phyloP scores from a whole-genome alignment of 1,140 invertebrate species.

The Theocolax elegans region DNA sequence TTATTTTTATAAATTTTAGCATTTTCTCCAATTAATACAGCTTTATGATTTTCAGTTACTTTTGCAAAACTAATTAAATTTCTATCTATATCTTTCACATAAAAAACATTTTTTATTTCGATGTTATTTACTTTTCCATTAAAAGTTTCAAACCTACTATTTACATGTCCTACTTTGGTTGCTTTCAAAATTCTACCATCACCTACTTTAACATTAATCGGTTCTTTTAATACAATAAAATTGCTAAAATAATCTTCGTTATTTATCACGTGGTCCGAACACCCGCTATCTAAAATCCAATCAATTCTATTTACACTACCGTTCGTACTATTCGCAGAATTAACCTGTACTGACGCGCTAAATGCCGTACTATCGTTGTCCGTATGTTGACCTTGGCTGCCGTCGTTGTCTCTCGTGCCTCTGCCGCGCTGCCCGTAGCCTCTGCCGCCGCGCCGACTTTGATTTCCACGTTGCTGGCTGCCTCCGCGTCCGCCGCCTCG shows the following conservation, averaged over 20 bases:
- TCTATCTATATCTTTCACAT: neutral
- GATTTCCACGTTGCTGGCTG: neutral
- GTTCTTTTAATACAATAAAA: neutral
- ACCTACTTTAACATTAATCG: neutral
- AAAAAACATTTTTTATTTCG: neutral
- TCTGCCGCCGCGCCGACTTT: neutral
- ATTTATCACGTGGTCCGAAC: too few relatives aligned
- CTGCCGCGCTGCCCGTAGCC: neutral
- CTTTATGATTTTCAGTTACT: neutral
- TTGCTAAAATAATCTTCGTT: too few relatives aligned
- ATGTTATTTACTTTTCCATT: neutral
- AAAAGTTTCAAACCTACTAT: neutral
- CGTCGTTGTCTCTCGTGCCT: neutral
- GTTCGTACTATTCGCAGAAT: neutral
- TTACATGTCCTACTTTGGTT: neutral
- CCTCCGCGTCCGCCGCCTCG: too few relatives aligned
- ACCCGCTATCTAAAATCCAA: too few relatives aligned
- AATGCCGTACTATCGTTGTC: neutral
- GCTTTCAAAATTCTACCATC: too few relatives aligned
- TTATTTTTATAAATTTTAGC: conserved; percentile 9
- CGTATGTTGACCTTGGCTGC: neutral
- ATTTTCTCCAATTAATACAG: neutral
- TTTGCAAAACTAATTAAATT: too few relatives aligned
- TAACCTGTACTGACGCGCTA: neutral
- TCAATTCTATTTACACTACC: conserved; percentile 5